Evolutionary conservation across 2,113 vertebrate species (phyloP), one percentile per base, ranked within the genome.

Genomic region (Pongo abelii): DNA sequence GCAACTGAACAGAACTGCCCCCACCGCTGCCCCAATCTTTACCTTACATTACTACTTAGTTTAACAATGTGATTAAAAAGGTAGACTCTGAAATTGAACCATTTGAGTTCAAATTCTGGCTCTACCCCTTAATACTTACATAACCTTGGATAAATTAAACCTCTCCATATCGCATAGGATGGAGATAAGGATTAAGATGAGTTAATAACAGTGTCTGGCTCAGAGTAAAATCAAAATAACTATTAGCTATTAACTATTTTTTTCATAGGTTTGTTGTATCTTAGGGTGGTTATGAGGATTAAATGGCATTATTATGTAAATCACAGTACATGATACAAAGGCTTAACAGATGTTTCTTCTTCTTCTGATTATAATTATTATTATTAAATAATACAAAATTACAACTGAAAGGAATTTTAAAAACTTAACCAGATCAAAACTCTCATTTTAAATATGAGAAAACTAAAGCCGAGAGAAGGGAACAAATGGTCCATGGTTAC

Each of bases 151-250:
- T 75, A 74, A 84, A 91, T 93, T 84, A 69, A 95, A 83, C 30
- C 32, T 91, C 43, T 91, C 69, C 67, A 35, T 59, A 59, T 48
- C 11, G 50, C 64, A 92, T 1, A 59, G 10, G 6, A 43, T 80
- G 40, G 61, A 92, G 48, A 92, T 38, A 78, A 91, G 22, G n/a
- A 92, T 67, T 91, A 32, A 90, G 83, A 93, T 84, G 77, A 96
- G 69, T 48, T 93, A 77, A 38, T 64, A 87, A 69, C 16, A 91
- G 57, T 43, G 16, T 64, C 90, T 95, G 85, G 25, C 27, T 91
- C 70, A 74, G 74, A 70, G 40, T 80, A 91, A 97, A 40, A 92
- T 80, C 83, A 77, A 94, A 94, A 69, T 69, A 93, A 89, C 55
- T 83, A 22, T 32, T 48, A 90, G 48, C 61, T 89, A 52, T 30